Base-by-base conservation (phyloP, 2,888 invertebrate genomes). In the Tetanocera ferruginea region DNA sequence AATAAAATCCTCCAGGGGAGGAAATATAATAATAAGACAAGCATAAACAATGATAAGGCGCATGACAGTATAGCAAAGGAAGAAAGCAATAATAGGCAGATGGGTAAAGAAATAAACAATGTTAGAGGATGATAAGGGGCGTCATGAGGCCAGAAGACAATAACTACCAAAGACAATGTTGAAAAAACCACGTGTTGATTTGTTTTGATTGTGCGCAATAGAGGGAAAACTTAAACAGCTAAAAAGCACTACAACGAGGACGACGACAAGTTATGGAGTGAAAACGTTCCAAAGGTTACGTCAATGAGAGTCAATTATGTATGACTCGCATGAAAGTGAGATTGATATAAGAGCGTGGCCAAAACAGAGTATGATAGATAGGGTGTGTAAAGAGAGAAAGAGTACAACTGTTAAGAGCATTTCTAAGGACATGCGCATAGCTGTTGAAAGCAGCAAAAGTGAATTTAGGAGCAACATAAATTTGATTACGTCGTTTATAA, bases 101-200 rank as follows among this genome's bases (percentile, higher is more conserved):
- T 43, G 43, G 6, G 43, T 6, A 43, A 43, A 43, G 67, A 23
- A n/a, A 71, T 9, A 55, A 34, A 37, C 37, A 31, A 19, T 23
- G 67, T 6, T 25, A 14, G 9, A 28, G 25, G 43, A 43, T 11
- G 11, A 43, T 11, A 5, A 9, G 25, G 57, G 19, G 23, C 55
- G 2, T 19, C 1, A 55, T n/a, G 4, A 5, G 23, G 55, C 19
- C 3, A 1, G 2, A 2, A 8, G 43, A 43, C 1, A 34, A 11
- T 5, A 4, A 23, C 11, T 55, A 9, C 11, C 3, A 23, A 25
- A n/a, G 73, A 25, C 23, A 60, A 23, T 57, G 78, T 67, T 60
- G 80, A 82, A 79, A 84, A 86, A 89, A 89, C 88, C 88, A 88
- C 88, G 88, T 88, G 88, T 88, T 88, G 88, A 88, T 87, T 88